phyloP scores from a whole-genome alignment of 1,140 invertebrate genomes.

The Muscidifurax raptorellus region DNA sequence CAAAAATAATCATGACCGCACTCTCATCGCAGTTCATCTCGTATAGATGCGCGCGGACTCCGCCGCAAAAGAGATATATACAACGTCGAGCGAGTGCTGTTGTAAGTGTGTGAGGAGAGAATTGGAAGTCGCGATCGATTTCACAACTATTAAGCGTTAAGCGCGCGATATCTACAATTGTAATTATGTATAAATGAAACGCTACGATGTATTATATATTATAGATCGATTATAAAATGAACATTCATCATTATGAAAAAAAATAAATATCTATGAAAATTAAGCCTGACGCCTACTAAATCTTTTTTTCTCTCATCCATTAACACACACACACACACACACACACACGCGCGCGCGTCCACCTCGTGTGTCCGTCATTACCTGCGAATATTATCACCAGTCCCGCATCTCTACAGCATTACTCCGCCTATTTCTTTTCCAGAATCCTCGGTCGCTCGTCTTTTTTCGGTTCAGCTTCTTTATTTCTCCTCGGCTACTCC shows the following conservation, averaged over 20 bases:
- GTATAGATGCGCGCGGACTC: constrained; percentile 2
- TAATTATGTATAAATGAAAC: constrained; percentile 72
- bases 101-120: not conserved
- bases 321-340: no score
- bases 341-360: not conserved
- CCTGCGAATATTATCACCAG: constrained; percentile 32
- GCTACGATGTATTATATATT: constrained; percentile 75
- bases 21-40: not conserved
- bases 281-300: constrained; percentile 55
- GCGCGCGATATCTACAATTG: constrained; percentile 72
- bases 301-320: not conserved
- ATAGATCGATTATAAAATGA: constrained; percentile 76
- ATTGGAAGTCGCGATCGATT: constrained; percentile 59
- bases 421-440: constrained; percentile 29
- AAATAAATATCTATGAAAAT: constrained; percentile 71
- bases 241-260: constrained; percentile 73
- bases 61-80: not conserved
- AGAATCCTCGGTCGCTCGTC: constrained; percentile 1
- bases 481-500: constrained; percentile 28
- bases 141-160: constrained; percentile 69
- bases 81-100: not conserved
- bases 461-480: constrained; percentile 23
- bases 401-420: not conserved
- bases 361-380: constrained; percentile 38
- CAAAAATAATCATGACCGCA: constrained; percentile 24